Percentiles rank a stretch among this genome's conserved stretches.
Conservation (phyloP, 1,140 invertebrate genomes). For the Bathynomus jamesi region DNA sequence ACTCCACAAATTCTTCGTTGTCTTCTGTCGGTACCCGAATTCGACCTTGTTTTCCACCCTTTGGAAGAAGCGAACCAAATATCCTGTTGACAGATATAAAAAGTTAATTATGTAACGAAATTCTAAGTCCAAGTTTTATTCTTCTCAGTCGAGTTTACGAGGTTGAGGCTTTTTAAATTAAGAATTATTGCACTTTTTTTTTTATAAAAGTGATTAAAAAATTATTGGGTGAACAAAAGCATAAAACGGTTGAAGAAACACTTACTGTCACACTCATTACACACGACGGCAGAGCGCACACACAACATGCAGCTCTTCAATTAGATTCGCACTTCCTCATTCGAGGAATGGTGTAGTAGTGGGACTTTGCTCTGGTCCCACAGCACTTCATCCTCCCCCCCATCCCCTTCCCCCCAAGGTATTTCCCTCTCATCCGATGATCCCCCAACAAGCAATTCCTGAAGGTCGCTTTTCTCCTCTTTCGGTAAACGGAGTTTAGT, state of each 20-base stretch:
- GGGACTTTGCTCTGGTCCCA: background rate
- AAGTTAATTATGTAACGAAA: too few relatives aligned
- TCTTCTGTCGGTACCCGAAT: slow-evolving; percentile 19
- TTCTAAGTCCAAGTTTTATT: too few relatives aligned
- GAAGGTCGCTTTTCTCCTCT: background rate
- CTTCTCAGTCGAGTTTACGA: too few relatives aligned
- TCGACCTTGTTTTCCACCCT: slow-evolving; percentile 12
- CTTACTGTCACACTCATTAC: too few relatives aligned
- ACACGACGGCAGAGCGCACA: too few relatives aligned
- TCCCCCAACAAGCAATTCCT: background rate
- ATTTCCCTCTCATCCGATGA: background rate
- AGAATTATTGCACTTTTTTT: too few relatives aligned
- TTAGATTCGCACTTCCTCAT: background rate
- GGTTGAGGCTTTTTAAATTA: too few relatives aligned
- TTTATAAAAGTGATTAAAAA: too few relatives aligned
- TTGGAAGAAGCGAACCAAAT: slow-evolving; percentile 19
- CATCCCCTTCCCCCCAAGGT: background rate
- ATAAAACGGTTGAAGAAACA: too few relatives aligned
- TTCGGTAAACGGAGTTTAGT: background rate
- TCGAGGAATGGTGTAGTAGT: background rate
- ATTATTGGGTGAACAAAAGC: too few relatives aligned
- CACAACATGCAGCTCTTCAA: too few relatives aligned
- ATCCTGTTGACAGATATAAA: slow-evolving; percentile 10
- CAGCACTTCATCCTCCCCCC: background rate
- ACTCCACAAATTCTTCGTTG: slow-evolving; percentile 16